phyloP scores from a whole-genome alignment of 1,140 invertebrate genomes.

The Bombus affinis region DNA sequence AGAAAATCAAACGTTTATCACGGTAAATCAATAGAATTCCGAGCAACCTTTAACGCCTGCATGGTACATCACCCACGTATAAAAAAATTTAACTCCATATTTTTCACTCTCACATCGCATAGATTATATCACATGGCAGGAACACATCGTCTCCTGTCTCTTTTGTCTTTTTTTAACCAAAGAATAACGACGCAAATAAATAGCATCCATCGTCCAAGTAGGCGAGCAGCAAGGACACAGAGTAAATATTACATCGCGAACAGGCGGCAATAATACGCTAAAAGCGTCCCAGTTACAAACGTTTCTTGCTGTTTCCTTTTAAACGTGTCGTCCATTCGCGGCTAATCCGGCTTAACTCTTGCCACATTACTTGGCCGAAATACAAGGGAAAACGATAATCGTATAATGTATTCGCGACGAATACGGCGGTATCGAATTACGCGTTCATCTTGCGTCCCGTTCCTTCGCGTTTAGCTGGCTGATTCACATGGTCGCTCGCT shows the following conservation, averaged over 20 bases:
- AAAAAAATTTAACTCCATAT: not conserved
- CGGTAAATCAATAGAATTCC: not conserved
- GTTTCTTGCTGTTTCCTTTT: slow-evolving; percentile 41
- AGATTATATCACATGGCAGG: not conserved
- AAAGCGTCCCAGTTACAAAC: slow-evolving; percentile 27
- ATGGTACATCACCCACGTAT: not conserved
- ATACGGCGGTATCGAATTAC: slow-evolving; percentile 11
- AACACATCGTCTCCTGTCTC: not conserved
- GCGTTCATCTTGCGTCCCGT: not conserved
- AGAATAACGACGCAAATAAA: not conserved
- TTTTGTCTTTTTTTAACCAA: not conserved
- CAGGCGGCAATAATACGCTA: not conserved
- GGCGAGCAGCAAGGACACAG: not conserved
- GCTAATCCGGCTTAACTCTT: slow-evolving; percentile 46
- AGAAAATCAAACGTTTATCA: not conserved
- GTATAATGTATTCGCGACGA: slow-evolving; percentile 23
- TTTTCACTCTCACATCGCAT: not conserved
- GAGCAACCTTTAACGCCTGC: not conserved
- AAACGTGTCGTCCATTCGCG: slow-evolving; percentile 27
- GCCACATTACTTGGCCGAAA: slow-evolving; percentile 2
- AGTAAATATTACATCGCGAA: slow-evolving; percentile 9
- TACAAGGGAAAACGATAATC: slow-evolving; percentile 10
- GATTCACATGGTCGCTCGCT: not conserved
- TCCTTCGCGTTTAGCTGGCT: not conserved
- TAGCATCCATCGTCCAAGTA: not conserved